These are phyloP conservation scores for Altica lythri DNA, from an alignment of 2,888 invertebrate genomes.

Conservation along the genomic window DNA sequence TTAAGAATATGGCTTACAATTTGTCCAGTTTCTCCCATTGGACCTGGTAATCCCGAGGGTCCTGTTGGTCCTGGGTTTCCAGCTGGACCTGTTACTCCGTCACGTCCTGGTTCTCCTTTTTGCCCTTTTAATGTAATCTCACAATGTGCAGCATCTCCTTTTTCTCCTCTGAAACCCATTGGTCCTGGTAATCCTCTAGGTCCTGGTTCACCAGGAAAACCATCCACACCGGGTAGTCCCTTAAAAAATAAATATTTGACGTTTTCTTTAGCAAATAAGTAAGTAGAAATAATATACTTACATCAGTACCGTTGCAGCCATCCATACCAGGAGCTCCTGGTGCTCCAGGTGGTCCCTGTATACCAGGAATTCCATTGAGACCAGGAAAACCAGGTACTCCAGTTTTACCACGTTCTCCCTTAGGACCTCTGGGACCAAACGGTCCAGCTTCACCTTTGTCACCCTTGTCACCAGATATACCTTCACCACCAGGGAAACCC, in stretches of 20 bases:
- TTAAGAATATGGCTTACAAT: too few relatives aligned
- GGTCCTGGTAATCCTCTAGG: conserved; percentile 75
- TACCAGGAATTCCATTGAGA: conserved; percentile 72
- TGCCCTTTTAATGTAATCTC: conserved; percentile 76
- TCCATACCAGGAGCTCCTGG: conserved; percentile 87
- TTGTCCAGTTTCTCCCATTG: conserved; percentile 66
- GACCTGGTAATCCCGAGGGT: conserved; percentile 63
- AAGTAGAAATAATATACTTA: conserved; percentile 56
- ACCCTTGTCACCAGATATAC: conserved; percentile 85
- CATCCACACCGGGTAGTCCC: conserved; percentile 77
- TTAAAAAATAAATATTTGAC: conserved; percentile 45
- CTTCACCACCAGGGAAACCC: conserved; percentile 84
- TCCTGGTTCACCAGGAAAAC: conserved; percentile 72
- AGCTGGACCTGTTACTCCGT: conserved; percentile 70
- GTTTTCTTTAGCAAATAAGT: conserved; percentile 1
- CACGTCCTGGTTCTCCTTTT: conserved; percentile 82
- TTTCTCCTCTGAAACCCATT: conserved; percentile 72
- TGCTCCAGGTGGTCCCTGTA: conserved; percentile 69
- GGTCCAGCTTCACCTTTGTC: conserved; percentile 86
- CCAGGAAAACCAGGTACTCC: conserved; percentile 89
- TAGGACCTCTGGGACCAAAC: conserved; percentile 78
- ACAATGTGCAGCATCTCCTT: conserved; percentile 79
- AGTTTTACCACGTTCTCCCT: conserved; percentile 83
- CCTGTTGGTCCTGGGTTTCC: conserved; percentile 70
- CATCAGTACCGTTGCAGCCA: conserved; percentile 96